These are phyloP conservation scores for Gonioctena quinquepunctata DNA, from an alignment of 1,140 invertebrate genomes.

Conservation along the genomic window DNA sequence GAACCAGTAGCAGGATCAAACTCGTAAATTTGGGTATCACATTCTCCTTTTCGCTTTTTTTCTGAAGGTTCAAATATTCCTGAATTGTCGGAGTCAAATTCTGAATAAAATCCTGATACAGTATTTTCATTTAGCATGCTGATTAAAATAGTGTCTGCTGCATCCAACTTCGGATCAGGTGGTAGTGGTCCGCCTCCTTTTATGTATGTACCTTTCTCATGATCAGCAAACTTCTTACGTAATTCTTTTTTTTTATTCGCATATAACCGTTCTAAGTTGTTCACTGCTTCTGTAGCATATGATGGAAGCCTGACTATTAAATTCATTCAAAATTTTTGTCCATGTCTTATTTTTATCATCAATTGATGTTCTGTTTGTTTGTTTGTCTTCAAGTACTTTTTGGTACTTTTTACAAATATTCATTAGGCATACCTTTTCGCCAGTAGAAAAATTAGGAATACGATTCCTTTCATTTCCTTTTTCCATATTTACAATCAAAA, in stretches of 20 bases:
- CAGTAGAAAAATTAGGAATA: slow-evolving; percentile 1
- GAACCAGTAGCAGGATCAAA: slow-evolving; percentile 3
- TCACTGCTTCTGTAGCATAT: slow-evolving; percentile 4
- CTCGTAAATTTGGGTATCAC: slow-evolving; percentile 4
- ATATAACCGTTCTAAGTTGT: not conserved
- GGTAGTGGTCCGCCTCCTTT: not conserved
- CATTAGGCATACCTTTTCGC: slow-evolving; percentile 3
- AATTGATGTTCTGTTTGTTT: not conserved
- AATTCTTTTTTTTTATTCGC: not conserved
- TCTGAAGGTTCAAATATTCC: not conserved
- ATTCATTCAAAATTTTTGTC: slow-evolving; percentile 3
- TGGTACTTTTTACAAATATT: slow-evolving; percentile 6
- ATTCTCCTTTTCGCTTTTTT: slow-evolving; percentile 6
- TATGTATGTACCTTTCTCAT: not conserved
- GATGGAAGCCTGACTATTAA: not conserved
- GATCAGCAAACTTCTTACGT: not conserved
- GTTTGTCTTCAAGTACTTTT: slow-evolving; percentile 6
- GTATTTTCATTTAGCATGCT: too few relatives aligned
- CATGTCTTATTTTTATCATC: slow-evolving; percentile 5
- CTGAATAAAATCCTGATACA: too few relatives aligned
- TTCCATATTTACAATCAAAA: not conserved
- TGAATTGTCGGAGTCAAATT: too few relatives aligned
- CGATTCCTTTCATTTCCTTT: not conserved
- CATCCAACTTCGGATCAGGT: not conserved
- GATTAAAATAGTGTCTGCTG: not conserved